Evolutionary conservation across 2,888 invertebrate species (phyloP).

Genomic region (Eupithecia abbreviata): DNA sequence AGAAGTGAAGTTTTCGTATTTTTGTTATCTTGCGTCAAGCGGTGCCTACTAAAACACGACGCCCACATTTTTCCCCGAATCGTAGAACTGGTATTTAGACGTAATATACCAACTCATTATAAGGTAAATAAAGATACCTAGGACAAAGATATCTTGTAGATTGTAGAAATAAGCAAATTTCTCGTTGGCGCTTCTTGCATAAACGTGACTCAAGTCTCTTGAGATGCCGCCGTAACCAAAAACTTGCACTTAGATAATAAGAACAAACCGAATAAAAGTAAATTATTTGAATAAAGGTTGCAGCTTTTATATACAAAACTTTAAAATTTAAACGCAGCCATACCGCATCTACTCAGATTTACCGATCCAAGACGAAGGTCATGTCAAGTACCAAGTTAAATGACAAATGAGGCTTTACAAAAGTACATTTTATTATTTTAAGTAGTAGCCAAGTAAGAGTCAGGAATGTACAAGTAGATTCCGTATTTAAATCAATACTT

Average conservation of each 20-base stretch:
- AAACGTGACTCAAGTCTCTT: not conserved
- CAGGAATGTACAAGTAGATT: not conserved
- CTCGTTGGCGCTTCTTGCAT: not conserved
- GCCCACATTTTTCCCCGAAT: conserved; percentile 74
- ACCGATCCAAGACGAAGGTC: conserved; percentile 25
- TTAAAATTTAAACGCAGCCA: not conserved
- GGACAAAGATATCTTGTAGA: no score
- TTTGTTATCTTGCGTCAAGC: conserved; percentile 77
- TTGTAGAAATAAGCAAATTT: not conserved
- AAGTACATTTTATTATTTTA: not conserved
- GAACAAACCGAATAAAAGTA: not conserved
- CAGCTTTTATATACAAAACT: not conserved
- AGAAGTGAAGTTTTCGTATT: conserved; percentile 82
- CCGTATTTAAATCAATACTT: not conserved
- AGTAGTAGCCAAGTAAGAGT: not conserved
- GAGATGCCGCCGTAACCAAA: not conserved
- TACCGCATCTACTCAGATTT: conserved; percentile 12
- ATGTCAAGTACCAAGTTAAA: conserved; percentile 33
- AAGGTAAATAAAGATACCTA: conserved; percentile 10
- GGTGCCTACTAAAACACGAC: conserved; percentile 68
- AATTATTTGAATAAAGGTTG: not conserved
- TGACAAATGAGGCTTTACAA: conserved; percentile 10
- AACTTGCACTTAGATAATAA: not conserved
- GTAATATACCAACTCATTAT: conserved; percentile 33
- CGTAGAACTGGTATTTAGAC: conserved; percentile 44